Percentiles rank a stretch among this genome's conserved stretches.
phyloP scores from a whole-genome alignment of 2,113 vertebrate species.

The Holacanthus passer region DNA sequence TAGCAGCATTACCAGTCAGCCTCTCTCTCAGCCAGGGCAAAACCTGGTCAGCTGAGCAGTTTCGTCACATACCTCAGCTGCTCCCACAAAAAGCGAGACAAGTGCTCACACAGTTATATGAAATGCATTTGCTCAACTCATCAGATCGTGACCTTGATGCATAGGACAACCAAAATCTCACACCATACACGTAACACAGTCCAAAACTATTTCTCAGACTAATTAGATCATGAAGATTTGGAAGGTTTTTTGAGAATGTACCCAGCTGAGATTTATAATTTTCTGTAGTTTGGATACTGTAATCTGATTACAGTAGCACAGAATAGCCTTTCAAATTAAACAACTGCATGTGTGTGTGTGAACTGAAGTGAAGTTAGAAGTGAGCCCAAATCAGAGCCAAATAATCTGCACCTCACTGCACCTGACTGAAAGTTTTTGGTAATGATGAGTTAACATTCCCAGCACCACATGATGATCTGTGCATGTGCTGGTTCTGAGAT shows the following conservation, averaged over 20 bases:
- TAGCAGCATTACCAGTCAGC: constrained; percentile 73
- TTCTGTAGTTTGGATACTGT: background rate
- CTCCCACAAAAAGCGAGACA: constrained; percentile 42
- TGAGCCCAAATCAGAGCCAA: background rate
- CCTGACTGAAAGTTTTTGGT: constrained; percentile 54
- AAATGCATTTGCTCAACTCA: constrained; percentile 37
- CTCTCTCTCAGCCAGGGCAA: constrained; percentile 34
- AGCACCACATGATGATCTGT: constrained; percentile 57
- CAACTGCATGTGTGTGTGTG: background rate
- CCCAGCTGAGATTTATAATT: background rate
- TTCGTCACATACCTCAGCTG: constrained; percentile 43
- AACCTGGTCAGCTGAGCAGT: constrained; percentile 72
- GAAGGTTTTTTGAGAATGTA: background rate
- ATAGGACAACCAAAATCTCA: background rate
- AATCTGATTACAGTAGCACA: background rate
- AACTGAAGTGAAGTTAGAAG: constrained; percentile 12
- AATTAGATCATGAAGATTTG: background rate
- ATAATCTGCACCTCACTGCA: constrained; percentile 24
- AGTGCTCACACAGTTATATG: constrained; percentile 8
- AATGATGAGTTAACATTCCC: constrained; percentile 59
- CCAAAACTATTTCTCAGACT: background rate
- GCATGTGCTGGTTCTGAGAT: constrained; percentile 68
- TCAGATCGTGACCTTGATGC: constrained; percentile 17
- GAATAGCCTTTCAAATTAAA: background rate
- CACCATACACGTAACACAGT: background rate